These are phyloP conservation scores for Thripadectes ignobilis DNA, from an alignment of 2,797 vertebrate species.

Conservation along the genomic window DNA sequence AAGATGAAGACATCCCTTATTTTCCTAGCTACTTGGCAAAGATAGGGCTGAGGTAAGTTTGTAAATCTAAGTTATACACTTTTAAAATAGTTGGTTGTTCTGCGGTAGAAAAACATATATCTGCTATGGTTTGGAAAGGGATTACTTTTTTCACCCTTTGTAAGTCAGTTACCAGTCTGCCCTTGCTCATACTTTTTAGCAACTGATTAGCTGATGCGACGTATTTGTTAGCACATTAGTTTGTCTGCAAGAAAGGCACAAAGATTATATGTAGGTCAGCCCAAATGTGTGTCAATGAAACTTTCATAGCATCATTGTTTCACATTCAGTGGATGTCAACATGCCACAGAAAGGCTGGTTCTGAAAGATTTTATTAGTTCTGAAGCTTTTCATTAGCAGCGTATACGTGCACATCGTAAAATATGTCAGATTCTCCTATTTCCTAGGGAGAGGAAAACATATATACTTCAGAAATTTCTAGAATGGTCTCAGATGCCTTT, in stretches of 20 bases:
- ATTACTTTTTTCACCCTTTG: background rate
- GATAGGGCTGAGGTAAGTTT: background rate
- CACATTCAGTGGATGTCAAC: background rate
- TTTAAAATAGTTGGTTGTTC: background rate
- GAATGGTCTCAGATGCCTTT: background rate
- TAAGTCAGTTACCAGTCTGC: background rate
- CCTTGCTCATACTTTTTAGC: background rate
- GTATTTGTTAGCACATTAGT: background rate
- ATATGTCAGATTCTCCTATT: background rate
- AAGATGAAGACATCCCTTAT: background rate
- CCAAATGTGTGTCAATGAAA: slow-evolving; percentile 47
- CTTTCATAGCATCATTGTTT: slow-evolving; percentile 40
- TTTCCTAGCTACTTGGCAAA: background rate
- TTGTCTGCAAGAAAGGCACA: background rate
- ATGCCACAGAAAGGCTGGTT: background rate
- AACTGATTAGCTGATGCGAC: background rate
- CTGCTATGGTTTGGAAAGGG: background rate
- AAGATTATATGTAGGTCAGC: slow-evolving; percentile 49
- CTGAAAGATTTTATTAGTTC: slow-evolving; percentile 32
- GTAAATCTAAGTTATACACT: background rate
- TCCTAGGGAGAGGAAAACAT: background rate
- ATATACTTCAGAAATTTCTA: slow-evolving; percentile 27
- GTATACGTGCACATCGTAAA: background rate
- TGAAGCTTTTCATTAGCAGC: slow-evolving; percentile 39
- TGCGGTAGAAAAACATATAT: background rate